Percentiles rank a stretch among this genome's conserved stretches.
Evolutionary conservation across 2,888 invertebrate species (phyloP).

Genomic region (Drosophila anceps): DNA sequence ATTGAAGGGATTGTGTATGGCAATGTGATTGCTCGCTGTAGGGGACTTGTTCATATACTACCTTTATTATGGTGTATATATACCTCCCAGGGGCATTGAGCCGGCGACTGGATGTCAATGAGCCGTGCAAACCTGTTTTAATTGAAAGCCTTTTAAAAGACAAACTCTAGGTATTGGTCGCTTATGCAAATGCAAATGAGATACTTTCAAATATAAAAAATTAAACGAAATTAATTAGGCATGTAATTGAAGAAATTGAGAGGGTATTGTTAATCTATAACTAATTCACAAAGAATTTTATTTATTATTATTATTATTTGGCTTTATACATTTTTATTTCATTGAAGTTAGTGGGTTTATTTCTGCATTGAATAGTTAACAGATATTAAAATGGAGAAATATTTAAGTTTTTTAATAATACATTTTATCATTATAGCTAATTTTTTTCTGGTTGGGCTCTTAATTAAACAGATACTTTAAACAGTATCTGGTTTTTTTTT

Average conservation of each 20-base stretch:
- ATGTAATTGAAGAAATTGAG: no score
- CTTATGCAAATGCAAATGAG: background rate
- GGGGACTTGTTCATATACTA: conserved; percentile 11
- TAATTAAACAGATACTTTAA: background rate
- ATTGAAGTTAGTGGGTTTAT: no score
- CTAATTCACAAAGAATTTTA: no score
- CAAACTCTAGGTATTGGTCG: background rate
- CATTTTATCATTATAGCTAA: background rate
- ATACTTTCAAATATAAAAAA: background rate
- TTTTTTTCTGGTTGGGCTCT: background rate
- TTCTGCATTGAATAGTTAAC: no score
- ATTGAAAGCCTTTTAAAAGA: conserved; percentile 39
- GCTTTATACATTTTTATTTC: background rate
- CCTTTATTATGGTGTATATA: conserved; percentile 37
- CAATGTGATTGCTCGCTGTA: conserved; percentile 35
- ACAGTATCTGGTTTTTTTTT: no score
- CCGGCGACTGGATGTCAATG: conserved; percentile 39
- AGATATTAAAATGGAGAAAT: no score
- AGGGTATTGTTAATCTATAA: no score
- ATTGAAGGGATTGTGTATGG: conserved; percentile 20
- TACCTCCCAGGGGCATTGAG: background rate
- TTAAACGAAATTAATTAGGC: background rate
- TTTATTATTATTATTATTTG: no score
- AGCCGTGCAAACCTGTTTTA: conserved; percentile 41
- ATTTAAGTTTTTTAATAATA: no score